Percentiles rank a stretch among this genome's conserved stretches.
These are phyloP conservation scores for Phasianus colchicus DNA, from an alignment of 2,113 vertebrate species.

Conservation along the genomic window DNA sequence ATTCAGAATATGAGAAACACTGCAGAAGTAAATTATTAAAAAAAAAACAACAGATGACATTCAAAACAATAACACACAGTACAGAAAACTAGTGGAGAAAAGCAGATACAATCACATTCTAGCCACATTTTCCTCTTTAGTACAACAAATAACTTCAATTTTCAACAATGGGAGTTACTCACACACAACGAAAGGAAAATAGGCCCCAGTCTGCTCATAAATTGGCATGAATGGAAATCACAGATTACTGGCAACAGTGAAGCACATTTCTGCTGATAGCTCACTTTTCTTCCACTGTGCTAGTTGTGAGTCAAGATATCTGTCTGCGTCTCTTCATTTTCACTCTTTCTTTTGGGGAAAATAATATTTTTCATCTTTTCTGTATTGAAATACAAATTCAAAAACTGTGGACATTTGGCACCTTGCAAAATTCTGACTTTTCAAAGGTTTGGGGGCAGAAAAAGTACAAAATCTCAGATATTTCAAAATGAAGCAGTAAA, in stretches of 20 bases:
- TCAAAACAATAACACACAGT: background rate
- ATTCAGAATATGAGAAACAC: background rate
- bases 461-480: background rate
- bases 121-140: conserved; percentile 22
- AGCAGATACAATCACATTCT: background rate
- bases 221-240: conserved; percentile 49
- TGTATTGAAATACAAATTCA: background rate
- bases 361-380: background rate
- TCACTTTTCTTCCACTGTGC: background rate
- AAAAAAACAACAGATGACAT: background rate
- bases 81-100: background rate
- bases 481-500: background rate
- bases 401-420: background rate
- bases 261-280: conserved; percentile 44
- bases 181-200: conserved; percentile 43
- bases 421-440: background rate
- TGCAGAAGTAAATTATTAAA: background rate
- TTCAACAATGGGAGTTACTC: conserved; percentile 32
- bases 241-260: conserved; percentile 43
- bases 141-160: conserved; percentile 55
- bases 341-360: background rate
- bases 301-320: background rate
- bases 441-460: background rate
- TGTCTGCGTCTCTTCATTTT: background rate
- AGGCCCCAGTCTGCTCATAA: conserved; percentile 23